Evolutionary conservation across 2,113 vertebrate genomes (phyloP).

Genomic region (Petaurus breviceps): DNA sequence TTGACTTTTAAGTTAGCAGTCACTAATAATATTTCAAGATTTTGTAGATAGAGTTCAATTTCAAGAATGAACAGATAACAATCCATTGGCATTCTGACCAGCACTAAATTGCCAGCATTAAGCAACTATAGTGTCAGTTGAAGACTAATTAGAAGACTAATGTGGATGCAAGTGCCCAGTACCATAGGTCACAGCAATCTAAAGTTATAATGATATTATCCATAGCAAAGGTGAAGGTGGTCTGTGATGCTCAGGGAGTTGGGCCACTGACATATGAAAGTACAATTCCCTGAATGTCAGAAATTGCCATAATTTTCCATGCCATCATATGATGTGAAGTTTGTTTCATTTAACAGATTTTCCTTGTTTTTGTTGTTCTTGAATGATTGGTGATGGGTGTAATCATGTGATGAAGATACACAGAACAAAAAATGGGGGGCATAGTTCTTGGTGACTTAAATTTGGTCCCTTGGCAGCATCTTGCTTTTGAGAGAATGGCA

Average conservation of each 20-base stretch:
- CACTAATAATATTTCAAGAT: background rate
- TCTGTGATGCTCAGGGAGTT: background rate
- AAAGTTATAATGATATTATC: background rate
- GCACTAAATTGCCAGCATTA: background rate
- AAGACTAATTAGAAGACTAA: background rate
- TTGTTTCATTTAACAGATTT: background rate
- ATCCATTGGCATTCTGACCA: background rate
- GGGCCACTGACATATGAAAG: background rate
- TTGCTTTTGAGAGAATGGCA: background rate
- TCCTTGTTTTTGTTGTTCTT: background rate
- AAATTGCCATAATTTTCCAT: background rate
- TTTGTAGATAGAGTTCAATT: background rate
- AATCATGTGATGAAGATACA: background rate
- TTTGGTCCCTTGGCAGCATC: background rate
- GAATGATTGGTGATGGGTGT: background rate
- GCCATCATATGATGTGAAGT: background rate
- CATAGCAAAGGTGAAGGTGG: background rate
- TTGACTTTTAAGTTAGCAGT: background rate
- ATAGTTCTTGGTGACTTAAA: background rate
- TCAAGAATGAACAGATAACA: background rate
- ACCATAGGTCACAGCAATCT: background rate
- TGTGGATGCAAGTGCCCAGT: background rate
- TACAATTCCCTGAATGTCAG: background rate
- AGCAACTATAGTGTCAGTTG: background rate
- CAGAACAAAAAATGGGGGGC: background rate